Base-by-base conservation (phyloP, 2,888 invertebrate species). In the Macropis europaea region DNA sequence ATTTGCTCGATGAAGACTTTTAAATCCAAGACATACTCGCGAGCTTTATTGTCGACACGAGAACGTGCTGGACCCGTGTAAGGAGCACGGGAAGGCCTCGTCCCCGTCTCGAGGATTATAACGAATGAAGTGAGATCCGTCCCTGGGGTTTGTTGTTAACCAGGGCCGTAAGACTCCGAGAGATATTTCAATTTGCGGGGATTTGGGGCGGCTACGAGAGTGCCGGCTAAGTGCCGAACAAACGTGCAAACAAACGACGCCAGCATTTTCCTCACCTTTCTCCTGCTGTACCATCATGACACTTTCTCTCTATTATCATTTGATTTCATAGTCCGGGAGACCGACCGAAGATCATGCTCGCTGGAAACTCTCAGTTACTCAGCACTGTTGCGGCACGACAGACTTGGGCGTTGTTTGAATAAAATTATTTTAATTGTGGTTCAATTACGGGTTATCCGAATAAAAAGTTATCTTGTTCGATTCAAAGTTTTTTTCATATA, bases 111-210 rank as follows among this genome's bases (percentile, higher is more conserved):
- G 53, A n/a, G 80, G 84, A 84, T 85, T 86, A 86, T 77, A 80
- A 63, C 60, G 73, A 78, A 80, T 77, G 81, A 82, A 83, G 83
- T 76, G 84, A 85, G 82, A 84, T 83, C 82, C 83, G 84, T 83
- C 82, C 73, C 72, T 54, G 62, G 73, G 80, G 82, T 82, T 84
- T 87, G 83, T 86, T 87, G 87, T 87, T 86, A 87, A 86, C 84
- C 83, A 84, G 82, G 73, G 68, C 75, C 75, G 73, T 79, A 83
- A 85, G 85, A 82, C 83, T 81, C 79, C 68, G 70, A 73, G 81
- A 79, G 86, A 86, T 86, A 86, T 86, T 86, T 86, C 86, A 86
- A 85, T 86, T 86, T 86, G 82, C 79, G 83, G 80, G 86, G 85
- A 84, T 86, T 85, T 86, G 72, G 76, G 71, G 34, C 70, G 77